Conservation (phyloP, 1,140 invertebrate genomes). For the Drosophila kurseongensis region DNA sequence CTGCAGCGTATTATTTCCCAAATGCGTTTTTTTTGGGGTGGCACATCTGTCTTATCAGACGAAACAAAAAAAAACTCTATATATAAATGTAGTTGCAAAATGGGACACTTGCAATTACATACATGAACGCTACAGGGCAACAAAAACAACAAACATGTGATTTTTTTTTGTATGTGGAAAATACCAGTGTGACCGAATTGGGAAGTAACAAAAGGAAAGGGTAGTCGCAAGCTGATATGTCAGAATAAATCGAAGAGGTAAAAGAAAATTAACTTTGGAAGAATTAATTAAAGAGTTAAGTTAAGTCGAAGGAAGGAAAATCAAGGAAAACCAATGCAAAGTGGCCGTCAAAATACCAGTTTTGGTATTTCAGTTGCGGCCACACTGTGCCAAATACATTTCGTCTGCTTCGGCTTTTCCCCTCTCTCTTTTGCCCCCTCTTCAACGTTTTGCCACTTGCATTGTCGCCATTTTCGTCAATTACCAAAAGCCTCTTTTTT, state of each 20-base stretch:
- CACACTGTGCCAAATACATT: conserved; percentile 80
- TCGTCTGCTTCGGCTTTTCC: conserved; percentile 50
- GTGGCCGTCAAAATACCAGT: conserved; percentile 31
- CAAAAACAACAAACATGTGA: conserved; percentile 69
- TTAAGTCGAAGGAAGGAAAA: background rate
- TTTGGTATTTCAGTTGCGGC: conserved; percentile 50
- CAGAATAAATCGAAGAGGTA: background rate
- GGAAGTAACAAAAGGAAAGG: conserved; percentile 4
- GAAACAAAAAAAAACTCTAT: background rate
- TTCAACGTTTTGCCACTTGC: conserved; percentile 53
- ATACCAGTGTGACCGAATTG: conserved; percentile 54
- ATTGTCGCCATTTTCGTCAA: conserved; percentile 83
- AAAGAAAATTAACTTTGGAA: background rate
- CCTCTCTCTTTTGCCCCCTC: conserved; percentile 19
- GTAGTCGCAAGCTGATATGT: no score
- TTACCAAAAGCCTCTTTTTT: conserved; percentile 65
- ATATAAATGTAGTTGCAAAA: conserved; percentile 14
- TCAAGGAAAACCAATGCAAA: background rate
- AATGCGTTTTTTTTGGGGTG: conserved; percentile 6
- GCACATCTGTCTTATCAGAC: conserved; percentile 27
- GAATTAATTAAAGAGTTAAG: background rate
- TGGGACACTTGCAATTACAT: conserved; percentile 48
- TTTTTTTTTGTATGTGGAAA: conserved; percentile 32
- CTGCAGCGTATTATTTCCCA: background rate
- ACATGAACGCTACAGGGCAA: conserved; percentile 18